Percentiles rank a stretch among this genome's conserved stretches.
phyloP scores from a whole-genome alignment of 2,888 invertebrate genomes.

The Crocallis elinguaria region DNA sequence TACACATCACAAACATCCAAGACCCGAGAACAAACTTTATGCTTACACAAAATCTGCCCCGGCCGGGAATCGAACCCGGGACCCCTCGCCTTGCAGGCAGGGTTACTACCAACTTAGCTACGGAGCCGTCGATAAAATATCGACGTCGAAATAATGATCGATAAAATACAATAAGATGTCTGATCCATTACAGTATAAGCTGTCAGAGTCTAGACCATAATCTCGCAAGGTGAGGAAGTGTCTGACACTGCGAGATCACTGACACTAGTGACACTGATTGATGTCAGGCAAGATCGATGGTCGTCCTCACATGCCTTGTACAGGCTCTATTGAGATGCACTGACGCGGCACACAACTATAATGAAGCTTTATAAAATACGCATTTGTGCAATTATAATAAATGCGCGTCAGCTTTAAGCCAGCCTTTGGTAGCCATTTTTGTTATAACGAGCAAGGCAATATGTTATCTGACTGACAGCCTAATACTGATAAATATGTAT shows the following conservation, averaged over 20 bases:
- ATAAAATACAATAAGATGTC: not conserved
- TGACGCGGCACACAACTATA: slow-evolving; percentile 1
- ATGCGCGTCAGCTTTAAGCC: not conserved
- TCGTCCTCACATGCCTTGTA: slow-evolving; percentile 8
- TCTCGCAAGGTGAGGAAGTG: slow-evolving; percentile 26
- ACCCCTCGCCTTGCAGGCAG: too few relatives aligned
- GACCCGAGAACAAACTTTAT: too few relatives aligned
- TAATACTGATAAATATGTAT: too few relatives aligned
- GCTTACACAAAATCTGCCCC: too few relatives aligned
- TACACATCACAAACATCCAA: too few relatives aligned
- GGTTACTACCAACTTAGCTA: too few relatives aligned
- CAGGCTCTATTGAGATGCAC: slow-evolving; percentile 2
- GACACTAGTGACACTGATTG: slow-evolving; percentile 29
- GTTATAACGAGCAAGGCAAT: not conserved
- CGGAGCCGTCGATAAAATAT: too few relatives aligned
- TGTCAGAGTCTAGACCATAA: slow-evolving; percentile 8
- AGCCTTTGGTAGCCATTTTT: not conserved
- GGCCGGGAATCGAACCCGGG: too few relatives aligned
- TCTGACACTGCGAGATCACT: slow-evolving; percentile 12
- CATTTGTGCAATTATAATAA: not conserved
- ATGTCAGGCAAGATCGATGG: slow-evolving; percentile 27
- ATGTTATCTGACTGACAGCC: too few relatives aligned
- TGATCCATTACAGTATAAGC: not conserved
- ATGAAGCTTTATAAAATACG: not conserved
- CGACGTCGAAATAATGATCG: not conserved